Evolutionary conservation across 2,113 vertebrate species (phyloP), one percentile per base, ranked within the genome.

Genomic region (Actenoides hombroni): DNA sequence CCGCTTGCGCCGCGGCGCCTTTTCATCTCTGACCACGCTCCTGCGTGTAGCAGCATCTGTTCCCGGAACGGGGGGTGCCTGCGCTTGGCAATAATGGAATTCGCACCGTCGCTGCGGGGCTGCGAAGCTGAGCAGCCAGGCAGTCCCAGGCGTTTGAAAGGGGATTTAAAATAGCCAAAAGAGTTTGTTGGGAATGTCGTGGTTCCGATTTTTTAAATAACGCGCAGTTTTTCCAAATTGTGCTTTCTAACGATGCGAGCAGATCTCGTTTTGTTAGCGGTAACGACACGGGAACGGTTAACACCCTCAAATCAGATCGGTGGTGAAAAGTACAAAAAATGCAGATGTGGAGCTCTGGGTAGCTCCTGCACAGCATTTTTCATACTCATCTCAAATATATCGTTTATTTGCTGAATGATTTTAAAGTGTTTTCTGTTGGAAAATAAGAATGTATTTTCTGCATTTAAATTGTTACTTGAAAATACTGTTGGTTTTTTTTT

Each of bases 381-480:
- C 37, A 7, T 85, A 20, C 64, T 94, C 14, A 24, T 78, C 83
- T 94, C 21, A 76, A 92, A 94, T 46, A 29, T 16, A 90, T 53
- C 8, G 4, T 84, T 96, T 88, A 5, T 90, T 90, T 83, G 35
- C 37, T 67, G 70, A 76, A 83, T 70, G 67, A 64, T 94, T 96
- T 75, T 35, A 20, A 95, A 82, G 59, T 16, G 70, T 76, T 96
- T 94, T 84, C 56, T 68, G 33, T 37, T 92, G 84, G 42, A 95
- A 97, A 96, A 73, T 17, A 28, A 73, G 74, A 77, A 74, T 16
- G 14, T 44, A 29, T 49, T 93, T 95, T 65, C 49, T 63, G 40
- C 75, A 42, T 59, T 78, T 60, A 15, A 88, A 69, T 69, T 91
- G 13, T 51, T 57, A 18, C 21, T 39, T 67, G 35, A 86, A 79